Conservation (phyloP, 2,113 vertebrate species). For the Alaudala cheleensis region DNA sequence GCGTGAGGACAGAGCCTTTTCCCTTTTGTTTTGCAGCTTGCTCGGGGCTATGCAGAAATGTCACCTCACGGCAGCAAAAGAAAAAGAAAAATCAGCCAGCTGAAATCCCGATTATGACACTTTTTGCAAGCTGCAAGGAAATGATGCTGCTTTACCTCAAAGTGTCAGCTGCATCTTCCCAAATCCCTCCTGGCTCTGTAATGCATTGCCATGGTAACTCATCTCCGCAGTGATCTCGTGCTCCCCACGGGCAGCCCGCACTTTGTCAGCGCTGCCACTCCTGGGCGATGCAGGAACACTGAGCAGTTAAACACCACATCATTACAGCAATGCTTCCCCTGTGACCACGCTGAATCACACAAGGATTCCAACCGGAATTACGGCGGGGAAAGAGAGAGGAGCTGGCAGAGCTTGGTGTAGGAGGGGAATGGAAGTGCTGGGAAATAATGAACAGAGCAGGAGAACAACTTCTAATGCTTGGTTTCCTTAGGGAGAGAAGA, state of each 20-base stretch:
- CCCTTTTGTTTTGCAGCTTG: neutral
- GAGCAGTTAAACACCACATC: conserved; percentile 56
- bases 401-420: neutral
- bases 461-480: neutral
- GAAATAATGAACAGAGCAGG: neutral
- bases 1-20: neutral
- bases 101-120: neutral
- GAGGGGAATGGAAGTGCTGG: neutral
- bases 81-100: neutral
- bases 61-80: neutral
- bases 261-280: conserved; percentile 31
- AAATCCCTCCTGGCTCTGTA: conserved; percentile 38
- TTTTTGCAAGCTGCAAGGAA: conserved; percentile 27
- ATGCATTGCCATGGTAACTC: conserved; percentile 54
- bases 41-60: neutral
- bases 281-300: conserved; percentile 25
- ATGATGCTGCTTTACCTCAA: conserved; percentile 49
- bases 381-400: neutral
- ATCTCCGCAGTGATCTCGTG: conserved; percentile 8
- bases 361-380: neutral
- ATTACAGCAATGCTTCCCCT: conserved; percentile 43
- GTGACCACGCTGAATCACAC: neutral
- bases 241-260: conserved; percentile 24
- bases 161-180: conserved; percentile 48
- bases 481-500: neutral